A percentile compares a stretch with the other conserved stretches of the same genome.
phyloP scores from a whole-genome alignment of 2,888 invertebrate species.

The Lycophotia porphyrea region DNA sequence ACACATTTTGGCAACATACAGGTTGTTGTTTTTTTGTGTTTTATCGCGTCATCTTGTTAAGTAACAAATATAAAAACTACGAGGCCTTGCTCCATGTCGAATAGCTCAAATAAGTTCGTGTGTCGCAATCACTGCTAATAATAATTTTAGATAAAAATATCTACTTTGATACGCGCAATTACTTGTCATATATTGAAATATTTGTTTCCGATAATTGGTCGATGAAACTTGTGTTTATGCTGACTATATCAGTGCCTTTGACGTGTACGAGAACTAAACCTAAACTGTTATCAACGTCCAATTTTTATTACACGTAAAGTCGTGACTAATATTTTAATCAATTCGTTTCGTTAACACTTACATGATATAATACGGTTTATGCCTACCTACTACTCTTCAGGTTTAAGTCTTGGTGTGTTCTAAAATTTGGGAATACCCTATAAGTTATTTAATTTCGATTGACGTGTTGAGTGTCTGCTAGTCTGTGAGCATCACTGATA shows the following conservation, averaged over 20 bases:
- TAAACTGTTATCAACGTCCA: constrained; percentile 60
- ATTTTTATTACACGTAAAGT: constrained; percentile 57
- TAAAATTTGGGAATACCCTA: constrained; percentile 51
- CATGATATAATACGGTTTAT: constrained; percentile 43
- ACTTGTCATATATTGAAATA: constrained; percentile 18
- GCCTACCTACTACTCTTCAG: constrained; percentile 32
- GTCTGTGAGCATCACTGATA: constrained; percentile 90
- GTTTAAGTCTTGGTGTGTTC: constrained; percentile 47
- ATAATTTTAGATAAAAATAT: constrained; percentile 33
- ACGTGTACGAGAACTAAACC: constrained; percentile 68
- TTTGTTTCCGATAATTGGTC: constrained; percentile 34
- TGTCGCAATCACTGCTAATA: constrained; percentile 12
- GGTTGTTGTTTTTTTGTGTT: constrained; percentile 13
- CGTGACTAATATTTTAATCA: constrained; percentile 63
- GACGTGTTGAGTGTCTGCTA: constrained; percentile 86
- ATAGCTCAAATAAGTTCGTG: constrained; percentile 55
- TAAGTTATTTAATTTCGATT: constrained; percentile 58
- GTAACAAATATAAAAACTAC: constrained; percentile 27
- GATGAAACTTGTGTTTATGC: constrained; percentile 59
- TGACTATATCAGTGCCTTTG: constrained; percentile 78
- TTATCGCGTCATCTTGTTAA: constrained; percentile 8
- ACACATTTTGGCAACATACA: constrained; percentile 6
- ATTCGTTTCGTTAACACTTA: constrained; percentile 55
- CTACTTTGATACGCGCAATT: constrained; percentile 1
- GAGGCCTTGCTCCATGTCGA: constrained; percentile 42